These are phyloP conservation scores for Gavialis gangeticus DNA, from an alignment of 2,113 vertebrate species.

Conservation along the genomic window DNA sequence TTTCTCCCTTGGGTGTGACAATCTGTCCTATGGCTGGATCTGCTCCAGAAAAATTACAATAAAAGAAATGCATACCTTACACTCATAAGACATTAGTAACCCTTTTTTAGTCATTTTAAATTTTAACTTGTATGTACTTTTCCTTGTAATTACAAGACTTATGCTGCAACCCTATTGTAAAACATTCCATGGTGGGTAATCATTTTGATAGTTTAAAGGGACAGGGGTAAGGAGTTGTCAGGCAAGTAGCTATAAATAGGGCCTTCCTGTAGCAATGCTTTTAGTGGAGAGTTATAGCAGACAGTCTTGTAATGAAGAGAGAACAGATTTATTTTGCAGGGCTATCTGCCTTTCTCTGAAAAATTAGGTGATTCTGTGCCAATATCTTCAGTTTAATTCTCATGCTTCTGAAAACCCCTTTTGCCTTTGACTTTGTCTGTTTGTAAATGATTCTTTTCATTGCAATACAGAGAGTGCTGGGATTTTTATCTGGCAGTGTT, in stretches of 20 bases:
- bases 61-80: background rate
- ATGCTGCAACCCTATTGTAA: background rate
- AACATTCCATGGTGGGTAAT: background rate
- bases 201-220: background rate
- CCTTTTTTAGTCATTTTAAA: background rate
- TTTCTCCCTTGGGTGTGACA: background rate
- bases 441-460: background rate
- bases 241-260: constrained; percentile 60
- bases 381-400: constrained; percentile 43
- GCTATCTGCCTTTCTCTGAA: constrained; percentile 55
- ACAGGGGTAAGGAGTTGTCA: constrained; percentile 14
- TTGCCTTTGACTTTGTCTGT: background rate
- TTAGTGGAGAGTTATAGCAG: constrained; percentile 46
- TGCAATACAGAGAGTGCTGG: background rate
- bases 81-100: background rate
- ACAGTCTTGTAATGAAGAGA: constrained; percentile 48
- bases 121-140: background rate
- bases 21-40: background rate
- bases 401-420: constrained; percentile 40
- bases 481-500: background rate
- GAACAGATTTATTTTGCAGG: constrained; percentile 64
- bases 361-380: constrained; percentile 60
- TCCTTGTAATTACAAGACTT: background rate
- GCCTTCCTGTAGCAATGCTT: constrained; percentile 47
- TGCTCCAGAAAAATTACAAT: background rate